Evolutionary conservation across 1,140 invertebrate species (phyloP), one percentile per base, ranked within the genome.

Genomic region (Harpegnathos saltator): DNA sequence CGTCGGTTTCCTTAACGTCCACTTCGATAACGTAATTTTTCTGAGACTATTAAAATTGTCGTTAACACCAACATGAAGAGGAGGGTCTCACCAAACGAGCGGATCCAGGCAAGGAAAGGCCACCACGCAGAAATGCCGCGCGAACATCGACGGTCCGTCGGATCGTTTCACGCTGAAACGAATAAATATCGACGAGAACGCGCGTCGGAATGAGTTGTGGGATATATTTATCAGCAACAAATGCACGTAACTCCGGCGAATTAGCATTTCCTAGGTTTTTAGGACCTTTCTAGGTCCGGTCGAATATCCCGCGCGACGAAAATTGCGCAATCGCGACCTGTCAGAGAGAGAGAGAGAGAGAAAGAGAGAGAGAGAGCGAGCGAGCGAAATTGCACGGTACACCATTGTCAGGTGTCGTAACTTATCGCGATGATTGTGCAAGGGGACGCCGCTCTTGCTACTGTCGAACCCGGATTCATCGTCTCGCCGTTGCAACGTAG

Each of bases 221-320:
- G 33, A 44, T 63, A 50, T 62, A 81, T 63, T 82, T 19, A 68
- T 56, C 22, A 19, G 12, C 33, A 24, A 1, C 22, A 50, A 7
- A 15, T 4, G 58, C 38, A 50, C 52, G 56, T 83, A 74, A 74
- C 61, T 69, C 56, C 9, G 19, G 33, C n/a, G 22, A 83, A 86
- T 87, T 86, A 86, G 74, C 74, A 81, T 88, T 87, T 84, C 69
- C 58, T 84, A 80, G n/a, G n/a, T n/a, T n/a, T n/a, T n/a, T n/a
- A n/a, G n/a, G 85, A 84, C 84, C 80, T 88, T 87, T 87, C 86
- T 86, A 84, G 74, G 62, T 87, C 85, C 63, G 85, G 75, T 81
- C 85, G 69, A 88, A 88, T 88, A 74, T 88, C 74, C 87, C 86
- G 85, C 85, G 75, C 82, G 85, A 84, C 85, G 86, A 88, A 87